These are phyloP conservation scores for Cylas formicarius DNA, from an alignment of 1,140 invertebrate genomes.

Conservation along the genomic window DNA sequence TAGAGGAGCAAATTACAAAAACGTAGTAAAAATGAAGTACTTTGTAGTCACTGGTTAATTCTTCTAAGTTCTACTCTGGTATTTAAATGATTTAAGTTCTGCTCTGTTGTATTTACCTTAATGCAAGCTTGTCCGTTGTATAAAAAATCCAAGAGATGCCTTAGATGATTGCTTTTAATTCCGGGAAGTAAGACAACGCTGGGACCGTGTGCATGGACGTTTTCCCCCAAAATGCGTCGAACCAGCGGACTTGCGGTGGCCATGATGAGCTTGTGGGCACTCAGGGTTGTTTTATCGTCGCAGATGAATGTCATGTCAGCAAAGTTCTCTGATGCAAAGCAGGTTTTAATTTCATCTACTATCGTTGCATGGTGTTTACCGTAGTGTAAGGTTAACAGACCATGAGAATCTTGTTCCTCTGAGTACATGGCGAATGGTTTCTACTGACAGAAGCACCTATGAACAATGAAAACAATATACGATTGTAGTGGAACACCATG, in stretches of 20 bases:
- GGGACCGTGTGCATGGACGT: slow-evolving; percentile 58
- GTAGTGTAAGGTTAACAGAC: slow-evolving; percentile 76
- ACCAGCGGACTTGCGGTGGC: slow-evolving; percentile 77
- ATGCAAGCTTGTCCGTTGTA: slow-evolving; percentile 79
- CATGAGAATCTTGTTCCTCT: slow-evolving; percentile 41
- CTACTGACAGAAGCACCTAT: no score
- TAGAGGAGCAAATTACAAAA: no score
- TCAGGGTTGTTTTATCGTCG: slow-evolving; percentile 64
- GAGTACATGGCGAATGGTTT: slow-evolving; percentile 44
- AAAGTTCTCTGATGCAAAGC: slow-evolving; percentile 73
- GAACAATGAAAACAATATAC: no score
- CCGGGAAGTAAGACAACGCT: slow-evolving; percentile 76
- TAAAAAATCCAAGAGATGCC: slow-evolving; percentile 71
- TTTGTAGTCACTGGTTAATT: no score
- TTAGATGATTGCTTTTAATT: slow-evolving; percentile 65
- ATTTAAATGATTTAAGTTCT: no score
- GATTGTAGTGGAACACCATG: no score
- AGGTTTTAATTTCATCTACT: slow-evolving; percentile 75
- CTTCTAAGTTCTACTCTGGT: no score
- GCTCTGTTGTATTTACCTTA: slow-evolving; percentile 48
- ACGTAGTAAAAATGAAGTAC: no score
- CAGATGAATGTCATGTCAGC: slow-evolving; percentile 75
- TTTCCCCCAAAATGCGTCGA: slow-evolving; percentile 64
- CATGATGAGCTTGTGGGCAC: slow-evolving; percentile 72
- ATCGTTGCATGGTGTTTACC: slow-evolving; percentile 83